Percentiles rank a stretch among this genome's conserved stretches.
phyloP scores from a whole-genome alignment of 2,888 invertebrate species.

The Campoplex capitator region DNA sequence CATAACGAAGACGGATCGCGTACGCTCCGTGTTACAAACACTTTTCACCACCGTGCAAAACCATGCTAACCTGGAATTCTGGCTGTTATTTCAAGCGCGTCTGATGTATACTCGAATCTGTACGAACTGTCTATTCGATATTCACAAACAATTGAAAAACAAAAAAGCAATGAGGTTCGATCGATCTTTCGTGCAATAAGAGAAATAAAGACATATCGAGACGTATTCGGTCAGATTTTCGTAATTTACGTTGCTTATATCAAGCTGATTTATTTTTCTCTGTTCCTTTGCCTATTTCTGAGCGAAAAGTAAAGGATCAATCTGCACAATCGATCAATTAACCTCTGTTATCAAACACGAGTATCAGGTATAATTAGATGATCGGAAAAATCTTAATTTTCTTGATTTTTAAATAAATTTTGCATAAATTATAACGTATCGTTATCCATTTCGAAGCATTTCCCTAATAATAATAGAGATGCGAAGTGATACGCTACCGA shows the following conservation, averaged over 20 bases:
- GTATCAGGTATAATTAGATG: too few species aligned
- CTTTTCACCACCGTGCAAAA: conserved; percentile 54
- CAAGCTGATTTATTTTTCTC: not conserved
- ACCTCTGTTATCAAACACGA: not conserved
- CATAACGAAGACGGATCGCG: conserved; percentile 67
- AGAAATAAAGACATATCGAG: conserved; percentile 43
- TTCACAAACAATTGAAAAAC: conserved; percentile 26
- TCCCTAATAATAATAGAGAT: conserved; percentile 42
- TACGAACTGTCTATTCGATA: conserved; percentile 19
- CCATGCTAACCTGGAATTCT: conserved; percentile 56
- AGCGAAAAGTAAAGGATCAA: not conserved
- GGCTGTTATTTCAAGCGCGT: conserved; percentile 52
- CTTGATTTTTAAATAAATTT: too few species aligned
- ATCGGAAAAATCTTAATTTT: too few species aligned
- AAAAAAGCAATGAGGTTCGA: conserved; percentile 47
- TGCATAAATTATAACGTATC: not conserved
- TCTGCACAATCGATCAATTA: not conserved
- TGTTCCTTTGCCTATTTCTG: not conserved
- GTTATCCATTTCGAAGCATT: not conserved
- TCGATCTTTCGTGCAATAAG: conserved; percentile 53
- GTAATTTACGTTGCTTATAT: not conserved
- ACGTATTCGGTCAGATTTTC: conserved; percentile 6
- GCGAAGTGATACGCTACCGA: conserved; percentile 15
- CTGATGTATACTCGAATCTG: not conserved
- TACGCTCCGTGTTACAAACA: conserved; percentile 54